These are phyloP conservation scores for Neolamprologus ventralis DNA, from an alignment of 2,113 vertebrate species.

Conservation along the genomic window DNA sequence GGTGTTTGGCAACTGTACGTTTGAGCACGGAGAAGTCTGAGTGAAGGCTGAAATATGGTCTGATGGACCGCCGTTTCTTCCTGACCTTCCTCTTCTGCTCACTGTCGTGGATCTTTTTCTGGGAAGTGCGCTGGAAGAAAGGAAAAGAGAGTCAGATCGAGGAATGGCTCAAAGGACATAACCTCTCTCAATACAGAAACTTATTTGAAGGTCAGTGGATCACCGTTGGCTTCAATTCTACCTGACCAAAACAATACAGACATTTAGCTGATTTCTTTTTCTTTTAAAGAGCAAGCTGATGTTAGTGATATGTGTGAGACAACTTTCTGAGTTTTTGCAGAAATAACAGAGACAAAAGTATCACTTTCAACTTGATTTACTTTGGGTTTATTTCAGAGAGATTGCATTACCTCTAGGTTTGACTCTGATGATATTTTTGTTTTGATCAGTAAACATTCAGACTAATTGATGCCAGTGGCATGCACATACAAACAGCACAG, in stretches of 20 bases:
- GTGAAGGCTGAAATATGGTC: conserved; percentile 69
- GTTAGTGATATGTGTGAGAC: not conserved
- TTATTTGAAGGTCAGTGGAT: conserved; percentile 82
- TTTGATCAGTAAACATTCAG: not conserved
- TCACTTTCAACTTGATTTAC: not conserved
- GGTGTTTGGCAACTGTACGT: conserved; percentile 9
- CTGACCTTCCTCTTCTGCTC: conserved; percentile 74
- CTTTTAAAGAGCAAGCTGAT: not conserved
- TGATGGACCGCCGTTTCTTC: conserved; percentile 78
- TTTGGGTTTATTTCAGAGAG: not conserved
- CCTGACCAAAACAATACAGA: not conserved
- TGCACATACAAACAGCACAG: not conserved
- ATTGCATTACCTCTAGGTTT: not conserved
- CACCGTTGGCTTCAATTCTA: not conserved
- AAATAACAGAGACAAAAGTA: not conserved
- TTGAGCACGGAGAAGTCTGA: conserved; percentile 44
- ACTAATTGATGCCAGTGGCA: not conserved
- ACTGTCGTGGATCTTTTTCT: conserved; percentile 75
- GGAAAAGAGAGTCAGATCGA: conserved; percentile 72
- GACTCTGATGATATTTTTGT: not conserved
- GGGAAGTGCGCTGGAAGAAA: conserved; percentile 78
- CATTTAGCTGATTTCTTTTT: not conserved
- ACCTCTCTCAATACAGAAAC: conserved; percentile 78
- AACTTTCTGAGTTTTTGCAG: not conserved
- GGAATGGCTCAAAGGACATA: conserved; percentile 74